Conservation (phyloP, 2,888 invertebrate genomes). For the Eucera pruinosa region DNA sequence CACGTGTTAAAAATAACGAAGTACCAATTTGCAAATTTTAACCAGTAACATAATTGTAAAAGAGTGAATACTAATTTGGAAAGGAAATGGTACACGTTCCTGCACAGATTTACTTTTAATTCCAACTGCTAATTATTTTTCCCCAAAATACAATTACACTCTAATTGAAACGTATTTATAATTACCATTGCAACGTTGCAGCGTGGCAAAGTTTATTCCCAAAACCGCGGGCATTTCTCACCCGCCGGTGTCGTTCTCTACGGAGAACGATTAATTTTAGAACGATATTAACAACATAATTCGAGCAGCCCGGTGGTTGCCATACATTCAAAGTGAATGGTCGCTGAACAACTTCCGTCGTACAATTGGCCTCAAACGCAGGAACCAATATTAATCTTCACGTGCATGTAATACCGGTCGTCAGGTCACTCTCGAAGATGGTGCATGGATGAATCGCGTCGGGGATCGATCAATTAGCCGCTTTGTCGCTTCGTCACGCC, state of each 20-base stretch:
- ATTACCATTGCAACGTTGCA: background rate
- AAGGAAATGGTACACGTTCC: too few relatives aligned
- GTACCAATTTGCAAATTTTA: too few relatives aligned
- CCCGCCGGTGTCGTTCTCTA: background rate
- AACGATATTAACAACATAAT: slow-evolving; percentile 16
- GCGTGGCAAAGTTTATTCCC: background rate
- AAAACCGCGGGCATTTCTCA: background rate
- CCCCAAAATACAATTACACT: too few relatives aligned
- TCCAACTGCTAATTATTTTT: too few relatives aligned
- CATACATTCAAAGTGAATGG: slow-evolving; percentile 22
- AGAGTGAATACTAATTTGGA: too few relatives aligned
- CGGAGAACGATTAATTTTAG: slow-evolving; percentile 19
- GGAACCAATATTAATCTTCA: slow-evolving; percentile 52
- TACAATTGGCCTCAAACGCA: slow-evolving; percentile 53
- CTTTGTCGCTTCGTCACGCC: slow-evolving; percentile 66
- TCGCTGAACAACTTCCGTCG: slow-evolving; percentile 35
- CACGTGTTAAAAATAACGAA: too few relatives aligned
- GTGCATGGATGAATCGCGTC: slow-evolving; percentile 55
- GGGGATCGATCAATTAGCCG: slow-evolving; percentile 72
- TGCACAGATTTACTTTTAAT: too few relatives aligned
- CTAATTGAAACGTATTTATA: too few relatives aligned
- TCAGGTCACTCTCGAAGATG: slow-evolving; percentile 62
- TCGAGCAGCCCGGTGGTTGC: background rate
- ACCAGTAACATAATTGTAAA: too few relatives aligned
- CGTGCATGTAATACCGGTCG: slow-evolving; percentile 32